Evolutionary conservation across 1,140 invertebrate species (phyloP).

Genomic region (Hestina assimilis): DNA sequence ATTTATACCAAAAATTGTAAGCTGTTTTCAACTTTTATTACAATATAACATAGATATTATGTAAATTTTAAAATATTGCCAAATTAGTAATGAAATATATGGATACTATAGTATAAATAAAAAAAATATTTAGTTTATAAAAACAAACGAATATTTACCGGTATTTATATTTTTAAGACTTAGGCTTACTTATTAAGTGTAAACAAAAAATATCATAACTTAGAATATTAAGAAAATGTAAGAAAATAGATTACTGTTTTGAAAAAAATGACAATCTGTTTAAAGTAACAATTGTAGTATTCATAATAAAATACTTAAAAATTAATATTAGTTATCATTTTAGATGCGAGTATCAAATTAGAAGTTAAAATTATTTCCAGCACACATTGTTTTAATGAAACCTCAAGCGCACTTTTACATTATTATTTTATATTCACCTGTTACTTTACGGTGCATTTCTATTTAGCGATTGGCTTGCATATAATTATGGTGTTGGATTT

Average conservation of each 20-base stretch:
- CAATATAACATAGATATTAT: slow-evolving; percentile 3
- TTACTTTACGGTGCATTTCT: too few relatives aligned
- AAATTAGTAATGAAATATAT: slow-evolving; percentile 20
- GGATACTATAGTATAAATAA: neutral
- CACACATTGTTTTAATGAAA: too few relatives aligned
- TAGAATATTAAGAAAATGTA: slow-evolving; percentile 42
- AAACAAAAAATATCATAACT: slow-evolving; percentile 48
- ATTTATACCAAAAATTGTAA: slow-evolving; percentile 6
- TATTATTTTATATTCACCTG: too few relatives aligned
- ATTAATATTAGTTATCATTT: slow-evolving; percentile 1
- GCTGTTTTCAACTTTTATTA: slow-evolving; percentile 8
- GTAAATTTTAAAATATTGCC: slow-evolving; percentile 20
- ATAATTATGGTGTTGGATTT: too few relatives aligned
- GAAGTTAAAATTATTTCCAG: too few relatives aligned
- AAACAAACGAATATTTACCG: slow-evolving; percentile 18
- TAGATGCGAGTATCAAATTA: too few relatives aligned
- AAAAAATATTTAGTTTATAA: slow-evolving; percentile 5
- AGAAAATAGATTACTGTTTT: slow-evolving; percentile 37
- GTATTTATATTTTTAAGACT: slow-evolving; percentile 8
- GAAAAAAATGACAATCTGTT: slow-evolving; percentile 39
- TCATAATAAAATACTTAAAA: slow-evolving; percentile 57
- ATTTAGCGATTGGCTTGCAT: too few relatives aligned
- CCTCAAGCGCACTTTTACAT: too few relatives aligned
- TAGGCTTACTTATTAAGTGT: slow-evolving; percentile 1
- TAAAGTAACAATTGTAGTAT: slow-evolving; percentile 59